Base-by-base conservation (phyloP, 2,888 invertebrate species). In the Tenthredo amoena region DNA sequence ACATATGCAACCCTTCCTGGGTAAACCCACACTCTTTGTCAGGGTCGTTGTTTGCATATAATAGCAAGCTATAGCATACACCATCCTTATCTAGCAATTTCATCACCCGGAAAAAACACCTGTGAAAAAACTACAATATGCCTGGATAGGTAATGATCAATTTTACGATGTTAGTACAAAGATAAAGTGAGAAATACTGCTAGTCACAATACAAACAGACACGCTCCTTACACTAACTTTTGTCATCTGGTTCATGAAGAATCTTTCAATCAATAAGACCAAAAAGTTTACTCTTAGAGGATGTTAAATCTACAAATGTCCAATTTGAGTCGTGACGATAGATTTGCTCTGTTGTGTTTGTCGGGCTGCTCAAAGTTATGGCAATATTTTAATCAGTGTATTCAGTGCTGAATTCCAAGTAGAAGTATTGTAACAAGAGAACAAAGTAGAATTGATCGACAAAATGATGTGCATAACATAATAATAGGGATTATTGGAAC, bases 1-100 rank as follows among this genome's bases (percentile, higher is more conserved):
- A 81, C 83, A 83, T 83, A 62, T 71, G 15, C 83, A 83, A 47
- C 83, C 68, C 83, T 83, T 83, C 83, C 83, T 83, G 50, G 68
- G 83, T 83, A 83, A 83, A 68, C 68, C 68, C 71, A 83, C 43
- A 47, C 71, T 81, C 21, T 62, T 81, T 81, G 37, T 62, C 40
- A 83, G 68, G 50, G 26, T 68, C 43, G 50, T 50, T 65, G 47
- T 81, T 37, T 18, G n/a, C 47, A 50, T 50, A 55, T 55, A 12
- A 31, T 37, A 81, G 40, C 40, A 40, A 37, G 21, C 81, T 43
- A 37, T 21, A 34, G 7, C 15, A 34, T 6, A 40, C 15, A 40
- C 62, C 62, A 81, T n/a, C 34, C 40, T 31, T 10, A 58, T 81
- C n/a, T 62, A 10, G 31, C 12, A 55, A 55, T 55, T 74, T 43